phyloP scores from a whole-genome alignment of 1,140 invertebrate genomes.

The Leguminivora glycinivorella region DNA sequence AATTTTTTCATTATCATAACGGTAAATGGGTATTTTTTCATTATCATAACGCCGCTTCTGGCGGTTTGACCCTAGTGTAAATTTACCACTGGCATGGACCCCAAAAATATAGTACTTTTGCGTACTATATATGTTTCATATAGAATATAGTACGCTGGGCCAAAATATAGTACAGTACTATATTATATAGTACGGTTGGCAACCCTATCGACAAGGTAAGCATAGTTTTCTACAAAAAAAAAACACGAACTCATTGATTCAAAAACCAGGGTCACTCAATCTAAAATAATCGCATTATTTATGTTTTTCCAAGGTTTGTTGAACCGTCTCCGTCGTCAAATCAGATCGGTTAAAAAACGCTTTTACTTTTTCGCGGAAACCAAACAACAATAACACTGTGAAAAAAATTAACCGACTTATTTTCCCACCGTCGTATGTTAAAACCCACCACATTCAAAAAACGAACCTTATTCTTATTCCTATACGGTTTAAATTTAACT shows the following conservation, averaged over 20 bases:
- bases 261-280: constrained; percentile 27
- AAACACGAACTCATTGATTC: not conserved
- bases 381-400: constrained; percentile 1
- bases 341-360: constrained; percentile 31
- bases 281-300: constrained; percentile 31
- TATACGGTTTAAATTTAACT: not conserved
- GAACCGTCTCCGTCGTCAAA: not conserved
- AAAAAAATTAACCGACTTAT: not conserved
- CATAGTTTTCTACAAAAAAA: not conserved
- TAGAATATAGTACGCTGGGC: too few species aligned
- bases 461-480: not conserved
- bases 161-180: too few species aligned
- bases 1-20: too few species aligned
- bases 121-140: too few species aligned
- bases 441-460: not conserved
- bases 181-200: too few species aligned
- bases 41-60: too few species aligned
- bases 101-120: too few species aligned
- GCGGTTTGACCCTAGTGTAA: too few species aligned
- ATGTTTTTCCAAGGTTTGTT: not conserved
- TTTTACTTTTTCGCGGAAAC: constrained; percentile 41
- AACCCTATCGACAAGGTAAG: too few species aligned
- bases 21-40: too few species aligned
- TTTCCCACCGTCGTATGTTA: not conserved
- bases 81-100: too few species aligned